Base-by-base conservation (phyloP, 2,113 vertebrate genomes). In the Aldabrachelys gigantea region DNA sequence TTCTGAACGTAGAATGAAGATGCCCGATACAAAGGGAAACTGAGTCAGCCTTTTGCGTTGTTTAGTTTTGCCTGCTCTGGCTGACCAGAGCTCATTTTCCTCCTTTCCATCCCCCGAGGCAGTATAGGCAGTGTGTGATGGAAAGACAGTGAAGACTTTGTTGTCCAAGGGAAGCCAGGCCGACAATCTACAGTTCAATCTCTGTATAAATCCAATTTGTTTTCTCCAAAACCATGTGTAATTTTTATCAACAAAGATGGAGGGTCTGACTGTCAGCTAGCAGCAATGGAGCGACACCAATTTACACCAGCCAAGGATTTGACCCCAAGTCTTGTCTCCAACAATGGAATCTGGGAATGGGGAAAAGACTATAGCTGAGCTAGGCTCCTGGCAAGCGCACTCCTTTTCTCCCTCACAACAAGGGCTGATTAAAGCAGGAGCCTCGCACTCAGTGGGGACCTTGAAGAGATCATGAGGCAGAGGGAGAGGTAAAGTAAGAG, bases 11-110 rank as follows among this genome's bases (percentile, higher is more conserved):
- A 5, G 57, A 50, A 76, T 52, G 41, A 83, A 38, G 54, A 41
- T 10, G 35, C 31, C 47, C 72, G 25, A 17, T 2, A 1, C 21
- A 10, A 22, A 2, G 0, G 76, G 62, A 82, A 75, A 35, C 8
- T 25, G 1, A 9, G 2, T 11, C 88, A 41, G 89, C 47, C 17
- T 84, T 52, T 1, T 1, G 50, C 80, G 3, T 4, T 86, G 27
- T 84, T 62, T 84, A 53, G 44, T 84, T 81, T 86, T 8, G 38
- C 12, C 79, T 76, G 52, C 22, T 54, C 29, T 80, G 38, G 8
- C n/a, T 49, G n/a, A 38, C 17, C 65, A 9, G 11, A 44, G 24
- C 56, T 62, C 57, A 35, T 49, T 21, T 79, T 54, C 21, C 25
- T 72, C 56, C 57, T 24, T 69, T 38, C 47, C 75, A 4, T 27